phyloP scores from a whole-genome alignment of 23 tunicate species.

The Oikopleura dioica region DNA sequence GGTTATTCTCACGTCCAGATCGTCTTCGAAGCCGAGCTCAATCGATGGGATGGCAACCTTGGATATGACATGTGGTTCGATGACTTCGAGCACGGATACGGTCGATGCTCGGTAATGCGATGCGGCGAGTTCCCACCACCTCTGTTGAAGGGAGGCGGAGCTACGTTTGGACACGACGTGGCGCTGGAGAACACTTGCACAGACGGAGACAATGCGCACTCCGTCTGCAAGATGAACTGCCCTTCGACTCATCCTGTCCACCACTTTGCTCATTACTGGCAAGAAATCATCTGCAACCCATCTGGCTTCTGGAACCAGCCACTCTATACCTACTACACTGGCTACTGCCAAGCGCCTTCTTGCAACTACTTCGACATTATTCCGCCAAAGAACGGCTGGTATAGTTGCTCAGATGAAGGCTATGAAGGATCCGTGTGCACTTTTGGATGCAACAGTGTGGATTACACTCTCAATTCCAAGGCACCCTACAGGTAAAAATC shows the following conservation, averaged over 20 bases:
- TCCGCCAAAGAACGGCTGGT: constrained; percentile 9
- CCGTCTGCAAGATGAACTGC: not conserved
- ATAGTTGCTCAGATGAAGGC: not conserved
- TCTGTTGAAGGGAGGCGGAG: not conserved
- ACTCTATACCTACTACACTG: not conserved
- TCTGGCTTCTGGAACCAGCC: not conserved
- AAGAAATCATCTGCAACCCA: not conserved
- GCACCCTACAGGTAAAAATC: not conserved
- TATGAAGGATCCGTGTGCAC: constrained; percentile 12
- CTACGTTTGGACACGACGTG: constrained; percentile 3
- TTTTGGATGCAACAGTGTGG: not conserved
- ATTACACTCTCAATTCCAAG: not conserved
- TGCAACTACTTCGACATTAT: not conserved
- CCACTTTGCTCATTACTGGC: constrained; percentile 9
- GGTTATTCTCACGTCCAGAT: not conserved
- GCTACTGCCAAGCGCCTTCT: not conserved
- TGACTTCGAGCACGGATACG: constrained; percentile 6
- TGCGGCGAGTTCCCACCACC: constrained; percentile 9
- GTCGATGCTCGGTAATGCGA: not conserved
- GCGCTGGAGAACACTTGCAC: not conserved
- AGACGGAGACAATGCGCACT: not conserved
- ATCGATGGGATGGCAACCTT: not conserved
- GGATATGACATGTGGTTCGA: constrained; percentile 12
- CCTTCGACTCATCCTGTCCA: constrained; percentile 5
- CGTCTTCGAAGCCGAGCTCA: not conserved